These are phyloP conservation scores for Macroramphosus scolopax DNA, from an alignment of 2,797 vertebrate genomes.

Conservation along the genomic window DNA sequence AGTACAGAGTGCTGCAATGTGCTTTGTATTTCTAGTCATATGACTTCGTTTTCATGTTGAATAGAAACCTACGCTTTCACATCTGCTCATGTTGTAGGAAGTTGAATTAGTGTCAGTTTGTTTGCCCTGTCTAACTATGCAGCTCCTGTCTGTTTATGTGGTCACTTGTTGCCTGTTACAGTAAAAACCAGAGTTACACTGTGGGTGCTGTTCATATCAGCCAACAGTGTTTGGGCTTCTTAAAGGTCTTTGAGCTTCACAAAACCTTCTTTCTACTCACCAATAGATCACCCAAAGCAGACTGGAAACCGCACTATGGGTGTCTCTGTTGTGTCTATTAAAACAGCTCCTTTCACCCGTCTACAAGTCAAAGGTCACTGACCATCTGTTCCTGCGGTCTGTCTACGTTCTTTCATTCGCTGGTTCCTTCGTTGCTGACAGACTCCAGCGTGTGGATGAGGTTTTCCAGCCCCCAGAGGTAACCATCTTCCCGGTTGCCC, in stretches of 20 bases:
- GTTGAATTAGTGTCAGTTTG: slow-evolving; percentile 60
- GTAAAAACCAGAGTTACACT: too few relatives aligned
- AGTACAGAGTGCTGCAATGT: slow-evolving; percentile 18
- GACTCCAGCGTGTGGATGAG: slow-evolving; percentile 79
- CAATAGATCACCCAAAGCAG: slow-evolving; percentile 7
- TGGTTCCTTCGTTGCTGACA: slow-evolving; percentile 33
- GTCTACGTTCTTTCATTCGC: slow-evolving; percentile 26
- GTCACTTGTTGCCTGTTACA: slow-evolving; percentile 1
- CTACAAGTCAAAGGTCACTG: slow-evolving; percentile 39
- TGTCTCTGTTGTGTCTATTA: slow-evolving; percentile 12
- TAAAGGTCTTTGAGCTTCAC: background rate
- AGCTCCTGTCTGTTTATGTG: slow-evolving; percentile 19
- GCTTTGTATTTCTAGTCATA: slow-evolving; percentile 29
- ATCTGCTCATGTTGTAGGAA: slow-evolving; percentile 39
- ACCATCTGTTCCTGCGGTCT: slow-evolving; percentile 20
- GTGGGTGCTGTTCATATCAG: too few relatives aligned
- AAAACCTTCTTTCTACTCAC: slow-evolving; percentile 1
- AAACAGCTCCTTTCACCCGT: slow-evolving; percentile 17
- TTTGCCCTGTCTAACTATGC: slow-evolving; percentile 26
- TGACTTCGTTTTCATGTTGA: slow-evolving; percentile 9
- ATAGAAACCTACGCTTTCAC: slow-evolving; percentile 34
- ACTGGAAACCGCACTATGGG: background rate
- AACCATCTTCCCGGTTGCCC: slow-evolving; percentile 96
- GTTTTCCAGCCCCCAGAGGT: slow-evolving; percentile 94
- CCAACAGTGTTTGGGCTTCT: too few relatives aligned